Evolutionary conservation across 1,140 invertebrate genomes (phyloP).

Genomic region (Eumaeus atala): DNA sequence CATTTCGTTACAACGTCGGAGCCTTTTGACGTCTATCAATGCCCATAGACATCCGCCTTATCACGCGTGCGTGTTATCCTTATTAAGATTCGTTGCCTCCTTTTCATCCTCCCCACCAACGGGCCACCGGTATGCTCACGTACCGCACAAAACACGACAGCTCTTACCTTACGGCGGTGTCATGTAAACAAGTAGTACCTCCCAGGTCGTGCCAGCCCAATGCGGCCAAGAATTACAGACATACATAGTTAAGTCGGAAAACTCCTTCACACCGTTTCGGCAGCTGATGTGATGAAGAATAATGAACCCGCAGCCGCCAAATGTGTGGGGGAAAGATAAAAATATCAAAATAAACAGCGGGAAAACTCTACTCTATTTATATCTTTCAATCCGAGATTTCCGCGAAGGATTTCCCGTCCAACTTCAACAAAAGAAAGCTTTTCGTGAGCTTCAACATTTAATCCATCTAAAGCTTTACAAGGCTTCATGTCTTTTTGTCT

Average conservation of each 20-base stretch:
- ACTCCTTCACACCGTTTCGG: neutral
- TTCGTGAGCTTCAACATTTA: neutral
- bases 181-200: too few relatives aligned
- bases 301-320: neutral
- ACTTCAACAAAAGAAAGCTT: constrained; percentile 3
- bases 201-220: too few relatives aligned
- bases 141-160: too few relatives aligned
- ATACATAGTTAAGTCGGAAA: neutral
- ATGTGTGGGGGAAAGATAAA: neutral
- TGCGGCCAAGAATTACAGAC: too few relatives aligned
- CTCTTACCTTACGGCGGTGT: too few relatives aligned
- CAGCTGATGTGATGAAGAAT: neutral
- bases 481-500: neutral
- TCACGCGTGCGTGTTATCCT: too few relatives aligned
- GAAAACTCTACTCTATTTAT: neutral
- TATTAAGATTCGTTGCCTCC: too few relatives aligned
- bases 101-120: too few relatives aligned
- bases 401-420: neutral
- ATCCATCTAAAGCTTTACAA: constrained; percentile 7
- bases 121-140: too few relatives aligned
- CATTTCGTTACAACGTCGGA: too few relatives aligned
- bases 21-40: too few relatives aligned
- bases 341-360: constrained; percentile 8
- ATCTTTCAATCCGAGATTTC: neutral
- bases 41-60: too few relatives aligned